Base-by-base conservation (phyloP, 2,888 invertebrate genomes). In the Melieria picta region DNA sequence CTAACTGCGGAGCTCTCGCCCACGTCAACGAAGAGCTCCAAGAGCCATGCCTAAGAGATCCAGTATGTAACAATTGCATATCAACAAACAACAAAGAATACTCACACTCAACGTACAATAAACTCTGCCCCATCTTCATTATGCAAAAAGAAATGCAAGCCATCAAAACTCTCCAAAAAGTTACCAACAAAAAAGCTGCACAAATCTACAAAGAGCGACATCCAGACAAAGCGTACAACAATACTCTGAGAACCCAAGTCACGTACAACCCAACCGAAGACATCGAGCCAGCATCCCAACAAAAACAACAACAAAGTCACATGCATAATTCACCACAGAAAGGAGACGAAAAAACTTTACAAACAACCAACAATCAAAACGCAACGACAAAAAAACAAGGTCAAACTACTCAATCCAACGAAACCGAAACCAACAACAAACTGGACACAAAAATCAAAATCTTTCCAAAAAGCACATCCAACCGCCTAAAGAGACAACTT, bases 131-230 rank as follows among this genome's bases (percentile, higher is more conserved):
- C 43, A 46, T 56, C n/a, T 65, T 56, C 43, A 45, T 56, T 43
- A 65, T 13, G 45, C 56, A 65, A 13, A 45, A 56, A 65, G 65
- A 65, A 13, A 55, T 65, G 7, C 56, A 65, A 65, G 46, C 65
- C 5, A 65, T 65, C 42, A 65, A 55, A 65, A 55, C 57, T 45
- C 42, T 55, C 3, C 11, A 52, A 16, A 65, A 65, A 52, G 55
- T 65, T 42, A 11, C 30, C 52, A 30, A 30, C 30, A 55, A 65
- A 52, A 65, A 65, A 43, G 43, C 65, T 55, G 55, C 65, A 42
- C 55, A 56, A 43, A 13, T 46, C 46, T 65, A 56, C 16, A 30
- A 43, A 52, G 46, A 56, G 45, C 7, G 56, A 63, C 7, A 63
- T 48, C 45, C 11, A n/a, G n/a, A n/a, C n/a, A 7, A 47, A 46